A percentile compares a stretch with the other conserved stretches of the same genome.
These are phyloP conservation scores for honey bee (Apis mellifera) DNA, from an alignment of 1,140 invertebrate species.

Conservation along the genomic window Amel_HAv3.1 CM009945.2:6327501-6328000, in stretches of 20 bases:
- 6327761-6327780: no score
- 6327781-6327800: no score
- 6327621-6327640: no score
- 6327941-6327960: constrained; percentile 48
- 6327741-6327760: no score
- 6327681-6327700: no score
- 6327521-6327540: no score
- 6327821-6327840: not conserved
- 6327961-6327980: constrained; percentile 53
- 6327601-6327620: no score
- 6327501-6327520: no score
- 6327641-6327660: no score
- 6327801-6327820: not conserved
- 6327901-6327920: constrained; percentile 28
- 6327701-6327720: no score
- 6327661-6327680: not conserved
- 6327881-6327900: constrained; percentile 36
- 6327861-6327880: constrained; percentile 11
- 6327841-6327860: not conserved
- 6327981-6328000: constrained; percentile 8
- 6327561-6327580: not conserved
- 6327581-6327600: no score
- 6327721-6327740: no score
- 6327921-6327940: constrained; percentile 27
- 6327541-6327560: not conserved